Percentiles rank a stretch among this genome's conserved stretches.
Evolutionary conservation across 2,113 vertebrate species (phyloP).

Genomic region (Nyctereutes procyonoides): DNA sequence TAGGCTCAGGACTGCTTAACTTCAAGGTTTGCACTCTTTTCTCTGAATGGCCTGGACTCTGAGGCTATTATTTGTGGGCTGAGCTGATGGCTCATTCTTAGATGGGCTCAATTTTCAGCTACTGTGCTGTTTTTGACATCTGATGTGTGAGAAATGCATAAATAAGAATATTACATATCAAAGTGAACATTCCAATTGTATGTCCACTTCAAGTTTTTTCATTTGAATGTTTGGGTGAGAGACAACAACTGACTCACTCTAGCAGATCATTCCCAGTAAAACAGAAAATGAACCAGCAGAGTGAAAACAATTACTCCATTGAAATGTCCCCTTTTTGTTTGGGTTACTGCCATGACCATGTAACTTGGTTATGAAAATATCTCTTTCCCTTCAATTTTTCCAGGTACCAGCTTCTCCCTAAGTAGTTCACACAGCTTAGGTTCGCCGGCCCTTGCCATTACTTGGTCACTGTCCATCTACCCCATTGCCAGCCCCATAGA

Average conservation of each 20-base stretch:
- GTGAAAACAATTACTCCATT: conserved; percentile 33
- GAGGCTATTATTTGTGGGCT: background rate
- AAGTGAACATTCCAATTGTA: background rate
- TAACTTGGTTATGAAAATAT: conserved; percentile 1
- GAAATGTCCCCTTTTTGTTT: conserved; percentile 46
- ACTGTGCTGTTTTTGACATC: background rate
- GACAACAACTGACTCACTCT: background rate
- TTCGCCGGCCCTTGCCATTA: background rate
- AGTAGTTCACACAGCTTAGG: background rate
- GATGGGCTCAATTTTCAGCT: background rate
- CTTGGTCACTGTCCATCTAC: background rate
- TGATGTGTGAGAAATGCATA: background rate
- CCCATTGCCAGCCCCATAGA: background rate
- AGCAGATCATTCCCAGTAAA: background rate
- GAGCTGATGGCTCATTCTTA: background rate
- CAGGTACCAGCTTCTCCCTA: background rate
- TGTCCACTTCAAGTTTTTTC: background rate
- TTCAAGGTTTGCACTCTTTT: background rate
- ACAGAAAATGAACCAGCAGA: background rate
- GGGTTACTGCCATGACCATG: background rate
- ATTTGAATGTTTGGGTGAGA: too few species aligned
- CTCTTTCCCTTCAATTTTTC: background rate
- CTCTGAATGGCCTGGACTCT: background rate
- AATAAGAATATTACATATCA: background rate
- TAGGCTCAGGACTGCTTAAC: background rate